phyloP scores from a whole-genome alignment of 1,140 invertebrate genomes.

The Coenobita brevimanus region DNA sequence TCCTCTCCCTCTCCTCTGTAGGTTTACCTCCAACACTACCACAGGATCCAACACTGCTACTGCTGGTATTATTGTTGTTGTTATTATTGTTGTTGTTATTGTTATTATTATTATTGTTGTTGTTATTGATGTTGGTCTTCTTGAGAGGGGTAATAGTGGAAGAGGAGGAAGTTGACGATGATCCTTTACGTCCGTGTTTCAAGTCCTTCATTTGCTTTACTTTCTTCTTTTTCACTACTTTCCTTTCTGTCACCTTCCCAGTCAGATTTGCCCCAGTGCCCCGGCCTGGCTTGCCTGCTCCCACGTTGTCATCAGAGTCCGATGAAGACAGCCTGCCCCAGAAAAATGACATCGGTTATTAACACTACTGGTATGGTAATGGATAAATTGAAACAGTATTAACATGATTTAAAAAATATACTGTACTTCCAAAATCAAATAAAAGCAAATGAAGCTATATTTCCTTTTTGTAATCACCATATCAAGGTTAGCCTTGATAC shows the following conservation, averaged over 20 bases:
- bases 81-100: conserved; percentile 11
- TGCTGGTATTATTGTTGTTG: conserved; percentile 30
- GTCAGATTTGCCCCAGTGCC: background rate
- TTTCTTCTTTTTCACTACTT: conserved; percentile 68
- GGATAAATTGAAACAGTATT: too few relatives aligned
- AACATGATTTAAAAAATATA: too few relatives aligned
- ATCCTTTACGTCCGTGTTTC: conserved; percentile 53
- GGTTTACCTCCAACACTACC: conserved; percentile 32
- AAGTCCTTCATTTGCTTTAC: conserved; percentile 63
- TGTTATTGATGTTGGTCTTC: too few relatives aligned
- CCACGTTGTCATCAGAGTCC: conserved; percentile 67
- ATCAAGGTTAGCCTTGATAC: too few relatives aligned
- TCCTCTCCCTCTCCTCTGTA: conserved; percentile 56
- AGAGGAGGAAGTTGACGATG: background rate
- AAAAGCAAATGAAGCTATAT: too few relatives aligned
- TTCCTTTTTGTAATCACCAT: too few relatives aligned
- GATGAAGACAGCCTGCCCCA: conserved; percentile 61
- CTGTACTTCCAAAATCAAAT: too few relatives aligned
- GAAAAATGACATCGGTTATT: too few relatives aligned
- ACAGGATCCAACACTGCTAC: conserved; percentile 3
- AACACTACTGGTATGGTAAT: too few relatives aligned
- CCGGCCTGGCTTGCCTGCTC: conserved; percentile 22
- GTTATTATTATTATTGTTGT: conserved; percentile 6
- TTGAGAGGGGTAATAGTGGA: too few relatives aligned
- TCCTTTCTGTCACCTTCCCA: conserved; percentile 40